Base-by-base conservation (phyloP, 2,888 invertebrate species). In the Aradus depressus region DNA sequence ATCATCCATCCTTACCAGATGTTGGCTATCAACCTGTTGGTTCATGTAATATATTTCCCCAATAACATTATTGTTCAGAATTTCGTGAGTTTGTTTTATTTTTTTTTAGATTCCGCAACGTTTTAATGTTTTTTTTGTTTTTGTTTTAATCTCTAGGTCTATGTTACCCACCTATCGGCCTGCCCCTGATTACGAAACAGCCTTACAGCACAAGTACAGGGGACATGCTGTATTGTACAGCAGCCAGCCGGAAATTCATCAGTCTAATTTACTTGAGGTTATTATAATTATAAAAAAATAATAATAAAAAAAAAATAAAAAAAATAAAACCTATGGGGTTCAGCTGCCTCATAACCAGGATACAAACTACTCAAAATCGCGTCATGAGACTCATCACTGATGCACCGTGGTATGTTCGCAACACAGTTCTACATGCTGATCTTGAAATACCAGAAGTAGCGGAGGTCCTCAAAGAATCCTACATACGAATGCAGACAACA, bases 121-220 rank as follows among this genome's bases (percentile, higher is more conserved):
- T 10, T 8, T 10, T 28, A 10, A 28, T 28, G 28, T 28, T 28
- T 10, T 8, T 8, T 28, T 8, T 28, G 28, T 28, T 28, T 28
- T 28, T 28, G 28, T 8, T 28, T 28, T 10, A 37, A n/a, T 54
- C 28, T 43, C 1, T 48, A 63, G 86, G 62, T 81, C 84, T 14
- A 73, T 88, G 57, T 67, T 88, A n/a, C 88, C 89, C 0, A 80
- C 82, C 0, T 89, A 89, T 66, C 76, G 93, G 2, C 87, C 87
- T 1, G 90, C 92, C 1, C 95, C 96, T 0, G 93, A 93, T 70
- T 96, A 96, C 68, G 92, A 93, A 65, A 89, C 90, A 0, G 92
- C 93, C 12, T 76, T 95, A 54, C 86, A 87, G 65, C 83, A 87
- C 62, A 89, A 89, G 65, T 84, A 85, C 67, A 53, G 59, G 8